Evolutionary conservation across 2,888 invertebrate genomes (phyloP).

Genomic region (Zaprionus bogoriensis): DNA sequence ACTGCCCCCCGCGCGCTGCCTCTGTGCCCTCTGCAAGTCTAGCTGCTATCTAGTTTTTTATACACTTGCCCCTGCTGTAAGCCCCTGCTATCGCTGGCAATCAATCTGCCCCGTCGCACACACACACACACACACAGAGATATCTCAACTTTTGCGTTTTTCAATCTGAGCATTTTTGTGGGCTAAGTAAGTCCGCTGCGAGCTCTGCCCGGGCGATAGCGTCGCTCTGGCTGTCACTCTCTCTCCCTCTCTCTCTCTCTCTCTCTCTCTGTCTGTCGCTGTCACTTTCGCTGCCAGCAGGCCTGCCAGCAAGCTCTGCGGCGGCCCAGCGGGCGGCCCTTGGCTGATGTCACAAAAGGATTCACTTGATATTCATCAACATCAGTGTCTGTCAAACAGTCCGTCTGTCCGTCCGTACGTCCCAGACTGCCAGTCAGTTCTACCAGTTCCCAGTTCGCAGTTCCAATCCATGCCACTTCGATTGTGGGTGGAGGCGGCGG

Average conservation of each 20-base stretch:
- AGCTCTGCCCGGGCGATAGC: conserved; percentile 46
- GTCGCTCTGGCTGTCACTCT: conserved; percentile 26
- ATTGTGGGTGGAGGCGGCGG: conserved; percentile 23
- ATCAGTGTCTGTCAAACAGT: conserved; percentile 81
- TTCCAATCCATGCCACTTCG: conserved; percentile 24
- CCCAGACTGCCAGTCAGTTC: conserved; percentile 56
- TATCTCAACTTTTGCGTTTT: conserved; percentile 78
- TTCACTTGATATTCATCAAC: conserved; percentile 83
- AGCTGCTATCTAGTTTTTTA: conserved; percentile 44
- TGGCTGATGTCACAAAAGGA: conserved; percentile 82
- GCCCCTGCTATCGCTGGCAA: conserved; percentile 74
- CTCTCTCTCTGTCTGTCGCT: conserved; percentile 30
- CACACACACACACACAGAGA: too few relatives aligned
- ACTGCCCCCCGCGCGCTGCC: not conserved
- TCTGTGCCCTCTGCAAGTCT: not conserved
- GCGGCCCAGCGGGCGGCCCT: conserved; percentile 73
- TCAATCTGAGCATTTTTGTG: conserved; percentile 74
- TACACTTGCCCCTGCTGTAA: conserved; percentile 67
- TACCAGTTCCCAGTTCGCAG: conserved; percentile 18
- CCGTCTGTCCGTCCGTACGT: conserved; percentile 53
- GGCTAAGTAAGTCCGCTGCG: conserved; percentile 72
- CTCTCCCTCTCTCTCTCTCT: conserved; percentile 23
- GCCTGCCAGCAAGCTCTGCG: conserved; percentile 21
- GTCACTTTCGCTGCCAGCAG: conserved; percentile 72
- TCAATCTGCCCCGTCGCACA: conserved; percentile 77